Conservation (phyloP, 2,113 vertebrate genomes). For the Catharus minimus region DNA sequence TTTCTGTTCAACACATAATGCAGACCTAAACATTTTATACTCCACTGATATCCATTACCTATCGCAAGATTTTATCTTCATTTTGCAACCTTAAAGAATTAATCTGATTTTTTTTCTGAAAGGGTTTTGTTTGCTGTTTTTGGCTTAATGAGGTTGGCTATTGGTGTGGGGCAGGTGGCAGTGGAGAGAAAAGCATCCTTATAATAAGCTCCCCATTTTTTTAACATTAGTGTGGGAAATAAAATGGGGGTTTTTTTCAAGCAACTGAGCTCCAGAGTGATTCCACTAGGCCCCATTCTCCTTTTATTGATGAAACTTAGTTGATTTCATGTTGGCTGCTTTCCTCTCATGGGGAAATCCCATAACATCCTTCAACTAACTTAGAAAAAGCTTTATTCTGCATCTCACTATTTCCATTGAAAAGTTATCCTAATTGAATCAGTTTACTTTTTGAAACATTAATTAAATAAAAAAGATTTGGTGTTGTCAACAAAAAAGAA, state of each 20-base stretch:
- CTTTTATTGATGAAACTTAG: background rate
- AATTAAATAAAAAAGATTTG: constrained; percentile 38
- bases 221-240: background rate
- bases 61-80: background rate
- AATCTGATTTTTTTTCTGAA: background rate
- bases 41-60: background rate
- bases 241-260: background rate
- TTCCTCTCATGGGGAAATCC: background rate
- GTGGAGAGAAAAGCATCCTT: background rate
- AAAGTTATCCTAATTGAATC: constrained; percentile 36
- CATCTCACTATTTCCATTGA: background rate
- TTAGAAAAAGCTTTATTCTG: background rate
- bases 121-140: background rate
- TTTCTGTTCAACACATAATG: background rate
- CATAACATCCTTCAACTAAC: background rate
- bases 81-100: background rate
- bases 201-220: fast-evolving
- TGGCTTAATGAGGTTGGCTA: background rate
- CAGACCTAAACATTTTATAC: background rate
- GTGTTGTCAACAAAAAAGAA: constrained; percentile 19
- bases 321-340: background rate
- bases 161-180: background rate
- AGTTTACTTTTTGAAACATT: constrained; percentile 43
- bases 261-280: background rate
- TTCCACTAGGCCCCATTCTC: background rate